Evolutionary conservation across 1,140 invertebrate genomes (phyloP).

Genomic region (Atta texana): DNA sequence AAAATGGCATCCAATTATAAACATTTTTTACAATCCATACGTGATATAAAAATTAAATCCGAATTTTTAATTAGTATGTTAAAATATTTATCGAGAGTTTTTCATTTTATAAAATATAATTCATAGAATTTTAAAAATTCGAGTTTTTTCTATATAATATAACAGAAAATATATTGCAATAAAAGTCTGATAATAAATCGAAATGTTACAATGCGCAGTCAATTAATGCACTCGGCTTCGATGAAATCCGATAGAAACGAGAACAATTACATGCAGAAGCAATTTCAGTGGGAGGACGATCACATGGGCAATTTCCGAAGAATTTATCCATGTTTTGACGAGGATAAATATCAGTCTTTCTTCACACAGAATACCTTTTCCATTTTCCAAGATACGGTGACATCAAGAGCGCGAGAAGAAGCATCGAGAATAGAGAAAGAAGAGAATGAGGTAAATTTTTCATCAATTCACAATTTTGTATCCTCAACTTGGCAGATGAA

Average conservation of each 20-base stretch:
- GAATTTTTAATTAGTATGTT: neutral
- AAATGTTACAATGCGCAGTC: slow-evolving; percentile 24
- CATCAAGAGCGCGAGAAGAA: slow-evolving; percentile 91
- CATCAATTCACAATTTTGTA: neutral
- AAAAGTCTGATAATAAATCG: slow-evolving; percentile 4
- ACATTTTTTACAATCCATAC: neutral
- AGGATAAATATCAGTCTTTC: slow-evolving; percentile 89
- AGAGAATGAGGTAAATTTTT: slow-evolving; percentile 87
- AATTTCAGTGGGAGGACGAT: slow-evolving; percentile 91
- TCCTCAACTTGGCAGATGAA: neutral
- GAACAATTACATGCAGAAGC: slow-evolving; percentile 85
- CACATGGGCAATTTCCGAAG: slow-evolving; percentile 89
- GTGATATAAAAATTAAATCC: neutral
- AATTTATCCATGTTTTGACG: slow-evolving; percentile 78
- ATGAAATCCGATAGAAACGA: slow-evolving; percentile 75
- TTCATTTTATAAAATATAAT: neutral
- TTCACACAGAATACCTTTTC: slow-evolving; percentile 91
- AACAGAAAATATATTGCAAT: neutral
- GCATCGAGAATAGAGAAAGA: slow-evolving; percentile 88
- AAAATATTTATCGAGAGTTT: neutral
- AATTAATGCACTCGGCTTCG: slow-evolving; percentile 60
- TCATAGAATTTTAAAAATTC: neutral
- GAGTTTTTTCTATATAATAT: neutral
- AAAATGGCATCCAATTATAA: neutral
- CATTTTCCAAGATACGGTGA: slow-evolving; percentile 92